Percentiles rank a stretch among this genome's conserved stretches.
phyloP scores from a whole-genome alignment of 1,140 invertebrate species.

The Homarus americanus region DNA sequence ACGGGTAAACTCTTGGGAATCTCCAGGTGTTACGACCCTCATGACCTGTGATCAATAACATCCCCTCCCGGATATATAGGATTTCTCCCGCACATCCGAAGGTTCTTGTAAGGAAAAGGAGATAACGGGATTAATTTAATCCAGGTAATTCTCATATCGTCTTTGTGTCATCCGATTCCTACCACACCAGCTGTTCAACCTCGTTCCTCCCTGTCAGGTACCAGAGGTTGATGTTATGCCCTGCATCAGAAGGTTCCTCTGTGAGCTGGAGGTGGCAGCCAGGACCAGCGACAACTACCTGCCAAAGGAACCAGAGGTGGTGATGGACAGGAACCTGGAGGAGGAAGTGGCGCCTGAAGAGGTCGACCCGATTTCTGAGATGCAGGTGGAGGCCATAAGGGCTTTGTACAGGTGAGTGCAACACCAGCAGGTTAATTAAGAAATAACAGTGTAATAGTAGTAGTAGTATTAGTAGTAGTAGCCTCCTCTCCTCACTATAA shows the following conservation, averaged over 20 bases:
- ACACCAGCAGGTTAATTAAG: background rate
- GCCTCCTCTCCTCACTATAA: background rate
- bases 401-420: constrained; percentile 46
- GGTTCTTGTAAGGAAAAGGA: no score
- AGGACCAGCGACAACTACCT: constrained; percentile 63
- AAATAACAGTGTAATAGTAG: background rate
- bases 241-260: constrained; percentile 39
- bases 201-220: background rate
- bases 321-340: constrained; percentile 22
- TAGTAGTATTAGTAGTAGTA: constrained; percentile 4
- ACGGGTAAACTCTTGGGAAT: no score
- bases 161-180: no score
- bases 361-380: constrained; percentile 48
- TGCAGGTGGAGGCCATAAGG: constrained; percentile 48
- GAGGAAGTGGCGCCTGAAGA: constrained; percentile 44
- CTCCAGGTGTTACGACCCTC: no score
- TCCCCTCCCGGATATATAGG: no score
- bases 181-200: no score
- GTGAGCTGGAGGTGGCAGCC: constrained; percentile 39
- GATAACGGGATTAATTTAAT: no score
- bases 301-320: constrained; percentile 6
- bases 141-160: no score
- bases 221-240: constrained; percentile 39
- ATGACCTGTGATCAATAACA: no score
- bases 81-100: no score